Evolutionary conservation across 2,888 invertebrate genomes (phyloP).

Genomic region (Eucera pruinosa): DNA sequence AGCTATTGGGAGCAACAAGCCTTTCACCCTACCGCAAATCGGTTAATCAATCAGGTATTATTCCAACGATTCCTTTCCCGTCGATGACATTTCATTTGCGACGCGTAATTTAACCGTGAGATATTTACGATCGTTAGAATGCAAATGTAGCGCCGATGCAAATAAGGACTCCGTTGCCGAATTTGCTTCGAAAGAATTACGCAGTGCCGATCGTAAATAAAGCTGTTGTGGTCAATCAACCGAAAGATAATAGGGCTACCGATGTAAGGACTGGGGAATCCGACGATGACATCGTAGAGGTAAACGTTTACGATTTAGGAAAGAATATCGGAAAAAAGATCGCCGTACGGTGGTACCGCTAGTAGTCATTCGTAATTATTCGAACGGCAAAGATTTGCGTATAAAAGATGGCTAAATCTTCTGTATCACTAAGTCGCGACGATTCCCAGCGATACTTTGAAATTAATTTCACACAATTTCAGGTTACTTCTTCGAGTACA

Average conservation of each 20-base stretch:
- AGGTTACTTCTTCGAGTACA: slow-evolving; percentile 26
- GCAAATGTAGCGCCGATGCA: neutral
- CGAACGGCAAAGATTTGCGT: too few relatives aligned
- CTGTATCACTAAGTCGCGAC: too few relatives aligned
- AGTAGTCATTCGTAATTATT: too few relatives aligned
- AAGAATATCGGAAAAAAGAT: too few relatives aligned
- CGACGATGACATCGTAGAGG: slow-evolving; percentile 47
- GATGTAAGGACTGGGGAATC: neutral
- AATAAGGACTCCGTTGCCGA: neutral
- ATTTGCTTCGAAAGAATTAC: slow-evolving; percentile 1
- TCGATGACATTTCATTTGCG: neutral
- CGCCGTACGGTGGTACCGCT: too few relatives aligned
- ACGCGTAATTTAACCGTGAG: too few relatives aligned
- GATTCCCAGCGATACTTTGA: too few relatives aligned
- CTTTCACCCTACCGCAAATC: neutral
- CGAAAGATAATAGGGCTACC: neutral
- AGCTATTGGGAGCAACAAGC: slow-evolving; percentile 76
- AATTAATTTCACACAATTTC: too few relatives aligned
- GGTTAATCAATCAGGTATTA: slow-evolving; percentile 14
- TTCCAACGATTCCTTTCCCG: neutral
- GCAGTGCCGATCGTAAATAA: neutral
- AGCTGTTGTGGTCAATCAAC: slow-evolving; percentile 10
- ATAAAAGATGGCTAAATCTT: too few relatives aligned
- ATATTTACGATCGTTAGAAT: slow-evolving; percentile 9
- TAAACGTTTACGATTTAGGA: slow-evolving; percentile 1